Base-by-base conservation (phyloP, 2,797 vertebrate genomes). In the Coreius guichenoti region DNA sequence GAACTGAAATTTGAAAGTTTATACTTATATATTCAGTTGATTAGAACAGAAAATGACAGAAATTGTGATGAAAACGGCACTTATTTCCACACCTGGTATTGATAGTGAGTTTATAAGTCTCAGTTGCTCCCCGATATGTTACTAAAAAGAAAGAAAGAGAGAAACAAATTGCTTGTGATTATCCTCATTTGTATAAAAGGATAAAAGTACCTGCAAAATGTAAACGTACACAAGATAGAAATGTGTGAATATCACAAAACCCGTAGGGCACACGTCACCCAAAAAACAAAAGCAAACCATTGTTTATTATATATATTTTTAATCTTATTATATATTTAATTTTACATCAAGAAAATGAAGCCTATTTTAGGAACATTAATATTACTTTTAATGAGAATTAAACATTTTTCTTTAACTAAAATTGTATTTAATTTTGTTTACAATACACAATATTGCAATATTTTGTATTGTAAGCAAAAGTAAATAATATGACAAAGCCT, bases 31-130 rank as follows among this genome's bases (percentile, higher is more conserved):
- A 16, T 36, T 17, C 21, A 77, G 12, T 77, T 43, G 7, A 58
- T 58, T 9, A n/a, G 6, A 7, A 19, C 3, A 36, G 9, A 73
- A 36, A n/a, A n/a, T n/a, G n/a, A n/a, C n/a, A n/a, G n/a, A n/a
- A 0, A 1, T 11, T 9, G 29, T 58, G 12, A 78, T 51, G 16
- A 5, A 45, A 36, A 33, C 21, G n/a, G 1, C 21, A 61, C 14
- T 8, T 13, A 9, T 69, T 4, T 23, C 67, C 94, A 93, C 68
- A 96, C 96, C 84, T 93, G 86, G 90, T 31, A 4, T 94, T 94
- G 87, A 96, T 92, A n/a, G 67, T 87, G 54, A 96, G 89, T 68
- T 86, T 43, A 87, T 95, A 74, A 0, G 90, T 90, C 23, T 49
- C 90, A 72, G 87, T 16, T 78, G 89, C 56, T 0, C 90, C 91